Percentiles rank a stretch among this genome's conserved stretches.
Conservation (phyloP, 2,113 vertebrate genomes). For the Engystomops pustulosus region DNA sequence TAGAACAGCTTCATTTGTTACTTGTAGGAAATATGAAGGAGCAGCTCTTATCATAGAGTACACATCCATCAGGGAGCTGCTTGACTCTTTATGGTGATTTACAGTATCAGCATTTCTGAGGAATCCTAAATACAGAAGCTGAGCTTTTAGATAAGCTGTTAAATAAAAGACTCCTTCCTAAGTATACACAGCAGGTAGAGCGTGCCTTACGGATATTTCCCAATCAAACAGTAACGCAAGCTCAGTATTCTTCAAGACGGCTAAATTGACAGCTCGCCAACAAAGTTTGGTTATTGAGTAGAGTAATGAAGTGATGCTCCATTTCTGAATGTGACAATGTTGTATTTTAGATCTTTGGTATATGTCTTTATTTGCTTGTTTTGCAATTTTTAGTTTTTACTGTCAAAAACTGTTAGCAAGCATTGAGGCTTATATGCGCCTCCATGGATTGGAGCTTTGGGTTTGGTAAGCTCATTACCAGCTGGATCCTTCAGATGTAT, state of each 20-base stretch:
- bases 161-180: slow-evolving; percentile 10
- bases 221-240: neutral
- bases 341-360: neutral
- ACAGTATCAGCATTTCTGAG: slow-evolving; percentile 12
- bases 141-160: slow-evolving; percentile 24
- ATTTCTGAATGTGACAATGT: neutral
- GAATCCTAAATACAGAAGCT: neutral
- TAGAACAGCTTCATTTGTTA: slow-evolving; percentile 41
- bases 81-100: slow-evolving; percentile 17
- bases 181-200: slow-evolving; percentile 12
- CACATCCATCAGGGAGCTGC: slow-evolving; percentile 40
- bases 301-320: neutral
- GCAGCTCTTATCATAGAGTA: slow-evolving; percentile 2
- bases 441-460: neutral
- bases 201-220: neutral
- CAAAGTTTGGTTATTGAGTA: neutral
- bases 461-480: too few relatives aligned
- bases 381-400: neutral
- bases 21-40: slow-evolving; percentile 13
- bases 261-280: neutral
- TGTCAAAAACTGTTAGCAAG: neutral
- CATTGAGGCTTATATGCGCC: neutral
- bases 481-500: too few relatives aligned
- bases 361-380: neutral
- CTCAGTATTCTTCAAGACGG: neutral